phyloP scores from a whole-genome alignment of 2,113 vertebrate species.

The Erythrocercus mccallii region DNA sequence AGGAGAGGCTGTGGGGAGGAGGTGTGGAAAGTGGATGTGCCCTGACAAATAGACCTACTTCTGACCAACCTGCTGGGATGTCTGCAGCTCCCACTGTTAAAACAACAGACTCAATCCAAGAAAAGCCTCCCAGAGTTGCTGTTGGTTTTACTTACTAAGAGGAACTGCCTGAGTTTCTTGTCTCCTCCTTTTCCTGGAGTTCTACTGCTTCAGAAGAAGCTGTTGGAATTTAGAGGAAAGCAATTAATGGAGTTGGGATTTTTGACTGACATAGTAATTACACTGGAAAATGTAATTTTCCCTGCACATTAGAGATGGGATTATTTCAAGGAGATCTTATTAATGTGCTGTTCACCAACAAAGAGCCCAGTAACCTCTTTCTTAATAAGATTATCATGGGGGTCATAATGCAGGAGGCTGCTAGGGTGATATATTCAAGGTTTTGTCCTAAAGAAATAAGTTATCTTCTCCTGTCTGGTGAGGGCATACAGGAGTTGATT shows the following conservation, averaged over 20 bases:
- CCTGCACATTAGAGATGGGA: slow-evolving; percentile 62
- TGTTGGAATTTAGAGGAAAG: slow-evolving; percentile 56
- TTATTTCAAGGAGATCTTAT: slow-evolving; percentile 70
- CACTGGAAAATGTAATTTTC: slow-evolving; percentile 70
- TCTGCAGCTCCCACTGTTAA: not conserved
- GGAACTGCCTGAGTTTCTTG: not conserved
- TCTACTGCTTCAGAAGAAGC: slow-evolving; percentile 28
- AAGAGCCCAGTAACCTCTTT: slow-evolving; percentile 55
- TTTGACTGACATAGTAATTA: slow-evolving; percentile 72
- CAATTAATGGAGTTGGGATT: slow-evolving; percentile 55
- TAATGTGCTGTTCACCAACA: slow-evolving; percentile 64
- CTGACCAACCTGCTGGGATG: not conserved
- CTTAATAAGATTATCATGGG: slow-evolving; percentile 65
- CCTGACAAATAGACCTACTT: not conserved
- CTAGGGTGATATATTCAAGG: slow-evolving; percentile 30
- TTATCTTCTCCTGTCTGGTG: not conserved
- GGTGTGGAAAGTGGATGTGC: not conserved
- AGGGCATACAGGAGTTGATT: not conserved
- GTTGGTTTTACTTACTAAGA: not conserved
- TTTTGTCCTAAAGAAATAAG: slow-evolving; percentile 61
- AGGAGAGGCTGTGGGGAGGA: not conserved
- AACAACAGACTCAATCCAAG: not conserved
- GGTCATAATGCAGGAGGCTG: slow-evolving; percentile 51
- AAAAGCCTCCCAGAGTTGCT: not conserved
- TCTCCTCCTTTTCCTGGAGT: not conserved